A percentile compares a stretch with the other conserved stretches of the same genome.
Conservation (phyloP, 2,888 invertebrate species). For the Aromia moschata region DNA sequence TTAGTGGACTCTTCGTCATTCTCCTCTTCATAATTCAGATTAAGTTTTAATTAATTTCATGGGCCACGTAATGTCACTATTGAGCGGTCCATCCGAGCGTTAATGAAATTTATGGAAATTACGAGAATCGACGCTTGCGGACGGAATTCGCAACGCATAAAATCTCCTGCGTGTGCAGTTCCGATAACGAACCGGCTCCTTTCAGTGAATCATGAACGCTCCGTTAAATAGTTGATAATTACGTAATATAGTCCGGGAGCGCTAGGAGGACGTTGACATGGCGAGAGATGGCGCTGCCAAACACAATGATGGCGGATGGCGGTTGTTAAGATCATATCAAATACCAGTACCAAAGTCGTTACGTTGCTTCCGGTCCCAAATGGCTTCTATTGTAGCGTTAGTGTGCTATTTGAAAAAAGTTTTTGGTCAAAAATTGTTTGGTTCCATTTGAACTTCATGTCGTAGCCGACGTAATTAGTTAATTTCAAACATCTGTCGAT, state of each 20-base stretch:
- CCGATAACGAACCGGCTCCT: constrained; percentile 41
- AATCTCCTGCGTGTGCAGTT: constrained; percentile 45
- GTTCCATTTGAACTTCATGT: no score
- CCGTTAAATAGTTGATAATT: constrained; percentile 28
- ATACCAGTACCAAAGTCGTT: no score
- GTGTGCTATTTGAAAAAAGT: no score
- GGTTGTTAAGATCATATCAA: no score
- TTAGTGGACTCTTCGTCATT: background rate
- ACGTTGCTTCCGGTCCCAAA: no score
- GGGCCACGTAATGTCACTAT: constrained; percentile 13
- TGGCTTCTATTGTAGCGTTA: no score
- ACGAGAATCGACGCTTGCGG: constrained; percentile 2
- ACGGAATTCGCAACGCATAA: constrained; percentile 31
- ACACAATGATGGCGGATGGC: no score
- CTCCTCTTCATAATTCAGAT: constrained; percentile 8
- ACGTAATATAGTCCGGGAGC: background rate
- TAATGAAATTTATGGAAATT: constrained; percentile 28
- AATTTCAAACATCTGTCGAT: no score
- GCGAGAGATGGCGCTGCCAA: no score
- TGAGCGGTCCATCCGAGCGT: constrained; percentile 21
- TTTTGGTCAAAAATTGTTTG: no score
- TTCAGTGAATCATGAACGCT: constrained; percentile 41
- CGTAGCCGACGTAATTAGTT: no score
- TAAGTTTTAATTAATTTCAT: constrained; percentile 18
- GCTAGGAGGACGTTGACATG: no score